Percentiles rank a stretch among this genome's conserved stretches.
These are phyloP conservation scores for Metellina segmentata DNA, from an alignment of 2,888 invertebrate species.

Conservation along the genomic window DNA sequence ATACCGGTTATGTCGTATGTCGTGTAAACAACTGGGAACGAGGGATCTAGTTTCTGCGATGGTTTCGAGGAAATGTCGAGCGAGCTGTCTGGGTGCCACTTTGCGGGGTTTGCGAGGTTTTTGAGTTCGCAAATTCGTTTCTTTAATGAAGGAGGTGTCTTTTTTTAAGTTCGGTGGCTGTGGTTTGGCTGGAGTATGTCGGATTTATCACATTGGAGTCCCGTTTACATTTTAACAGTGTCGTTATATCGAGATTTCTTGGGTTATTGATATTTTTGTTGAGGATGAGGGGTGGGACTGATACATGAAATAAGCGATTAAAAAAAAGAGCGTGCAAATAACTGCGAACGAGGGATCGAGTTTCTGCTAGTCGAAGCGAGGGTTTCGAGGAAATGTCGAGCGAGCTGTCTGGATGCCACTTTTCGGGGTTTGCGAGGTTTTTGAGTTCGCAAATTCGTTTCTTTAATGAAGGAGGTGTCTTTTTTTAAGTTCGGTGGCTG, in stretches of 20 bases:
- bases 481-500: not conserved
- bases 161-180: not conserved
- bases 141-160: not conserved
- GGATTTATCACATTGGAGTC: not conserved
- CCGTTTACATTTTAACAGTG: not conserved
- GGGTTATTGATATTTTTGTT: not conserved
- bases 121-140: not conserved
- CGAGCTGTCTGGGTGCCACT: not conserved
- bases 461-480: not conserved
- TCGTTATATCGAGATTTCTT: not conserved
- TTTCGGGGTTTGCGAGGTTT: not conserved
- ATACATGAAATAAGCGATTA: no score
- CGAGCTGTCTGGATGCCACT: not conserved
- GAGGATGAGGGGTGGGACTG: no score
- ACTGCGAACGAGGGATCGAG: constrained; percentile 12
- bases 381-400: constrained; percentile 21
- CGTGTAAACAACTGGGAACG: constrained; percentile 62
- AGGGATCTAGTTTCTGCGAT: constrained; percentile 3
- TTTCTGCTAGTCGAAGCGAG: not conserved
- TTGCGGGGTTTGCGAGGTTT: not conserved
- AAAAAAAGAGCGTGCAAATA: constrained; percentile 70
- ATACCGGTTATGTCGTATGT: constrained; percentile 45
- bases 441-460: not conserved
- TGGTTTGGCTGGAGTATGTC: not conserved
- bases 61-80: constrained; percentile 21